Percentiles rank a stretch among this genome's conserved stretches.
phyloP scores from a whole-genome alignment of 2,888 invertebrate genomes.

The Eurois occulta region DNA sequence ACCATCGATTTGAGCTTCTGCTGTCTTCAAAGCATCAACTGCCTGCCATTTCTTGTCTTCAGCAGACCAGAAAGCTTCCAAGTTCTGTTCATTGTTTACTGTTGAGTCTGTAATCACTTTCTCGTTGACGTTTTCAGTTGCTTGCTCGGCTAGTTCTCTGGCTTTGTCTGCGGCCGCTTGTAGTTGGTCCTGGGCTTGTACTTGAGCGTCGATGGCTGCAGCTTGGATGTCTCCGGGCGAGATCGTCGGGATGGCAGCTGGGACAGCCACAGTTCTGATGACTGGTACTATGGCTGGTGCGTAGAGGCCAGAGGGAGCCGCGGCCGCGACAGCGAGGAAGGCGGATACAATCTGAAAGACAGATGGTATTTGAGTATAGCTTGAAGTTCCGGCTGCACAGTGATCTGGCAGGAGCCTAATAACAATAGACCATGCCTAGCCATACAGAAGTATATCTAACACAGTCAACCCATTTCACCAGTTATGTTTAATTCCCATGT shows the following conservation, averaged over 20 bases:
- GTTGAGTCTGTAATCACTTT: constrained; percentile 74
- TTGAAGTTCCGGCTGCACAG: background rate
- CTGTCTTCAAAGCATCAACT: constrained; percentile 80
- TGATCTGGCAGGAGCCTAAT: background rate
- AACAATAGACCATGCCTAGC: background rate
- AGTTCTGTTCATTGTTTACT: constrained; percentile 76
- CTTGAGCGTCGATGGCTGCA: constrained; percentile 82
- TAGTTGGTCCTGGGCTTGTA: constrained; percentile 75
- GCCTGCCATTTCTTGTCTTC: constrained; percentile 87
- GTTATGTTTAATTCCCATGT: background rate
- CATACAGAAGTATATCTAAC: background rate
- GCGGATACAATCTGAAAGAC: constrained; percentile 79
- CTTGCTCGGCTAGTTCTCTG: constrained; percentile 74
- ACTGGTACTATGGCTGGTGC: constrained; percentile 60
- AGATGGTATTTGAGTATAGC: background rate
- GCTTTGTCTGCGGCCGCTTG: constrained; percentile 78
- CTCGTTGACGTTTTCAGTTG: constrained; percentile 75
- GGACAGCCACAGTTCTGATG: constrained; percentile 62
- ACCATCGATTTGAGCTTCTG: constrained; percentile 82
- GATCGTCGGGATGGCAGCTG: constrained; percentile 75
- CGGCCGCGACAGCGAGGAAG: constrained; percentile 80
- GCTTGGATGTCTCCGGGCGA: constrained; percentile 84
- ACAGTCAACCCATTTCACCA: background rate
- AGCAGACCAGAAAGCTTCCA: constrained; percentile 77
- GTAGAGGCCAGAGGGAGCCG: constrained; percentile 78